Evolutionary conservation across 2,888 invertebrate species (phyloP), one percentile per base, ranked within the genome.

Genomic region (Eutolmus rufibarbis): DNA sequence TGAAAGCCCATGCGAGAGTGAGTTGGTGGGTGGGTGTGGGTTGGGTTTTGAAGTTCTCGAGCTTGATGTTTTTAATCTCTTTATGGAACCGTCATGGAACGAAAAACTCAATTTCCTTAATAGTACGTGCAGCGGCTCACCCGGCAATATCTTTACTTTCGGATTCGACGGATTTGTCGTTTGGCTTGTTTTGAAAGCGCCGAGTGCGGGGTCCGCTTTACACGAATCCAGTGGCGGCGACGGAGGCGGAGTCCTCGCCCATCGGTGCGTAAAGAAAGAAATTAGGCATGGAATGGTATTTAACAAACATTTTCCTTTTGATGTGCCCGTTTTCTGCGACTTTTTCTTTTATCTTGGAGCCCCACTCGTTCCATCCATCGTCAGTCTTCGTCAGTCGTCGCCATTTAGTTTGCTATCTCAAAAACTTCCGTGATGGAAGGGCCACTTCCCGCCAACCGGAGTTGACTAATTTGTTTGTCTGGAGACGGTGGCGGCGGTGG

Each of bases 71-170:
- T 88, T 88, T 88, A 88, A 88, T 88, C 88, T 88, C 87, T 88
- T 88, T 88, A 88, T 88, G 88, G 87, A 87, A 81, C 86, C 87
- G 87, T 86, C 87, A 87, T 88, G 87, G 86, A 88, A 88, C 88
- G 88, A 88, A 87, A 87, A 88, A 88, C 87, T 88, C 88, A 88
- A 88, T 88, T 88, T 88, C 88, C 88, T 87, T 88, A 88, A 88
- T 87, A 88, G 88, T 84, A 79, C 87, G 85, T 85, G 46, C 46
- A 74, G 43, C 31, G 74, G 31, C 46, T 28, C 79, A 74, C 23
- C 16, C 46, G 74, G 40, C 74, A 43, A 74, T 34, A 46, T 74
- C 66, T 74, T 28, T 31, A 85, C 40, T 40, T 74, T 46, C 3
- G 82, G 82, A 82, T 82, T 82, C 31, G 82, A 46, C 31, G 74